These are phyloP conservation scores for Andricus quercusramuli DNA, from an alignment of 2,888 invertebrate genomes.

Conservation along the genomic window DNA sequence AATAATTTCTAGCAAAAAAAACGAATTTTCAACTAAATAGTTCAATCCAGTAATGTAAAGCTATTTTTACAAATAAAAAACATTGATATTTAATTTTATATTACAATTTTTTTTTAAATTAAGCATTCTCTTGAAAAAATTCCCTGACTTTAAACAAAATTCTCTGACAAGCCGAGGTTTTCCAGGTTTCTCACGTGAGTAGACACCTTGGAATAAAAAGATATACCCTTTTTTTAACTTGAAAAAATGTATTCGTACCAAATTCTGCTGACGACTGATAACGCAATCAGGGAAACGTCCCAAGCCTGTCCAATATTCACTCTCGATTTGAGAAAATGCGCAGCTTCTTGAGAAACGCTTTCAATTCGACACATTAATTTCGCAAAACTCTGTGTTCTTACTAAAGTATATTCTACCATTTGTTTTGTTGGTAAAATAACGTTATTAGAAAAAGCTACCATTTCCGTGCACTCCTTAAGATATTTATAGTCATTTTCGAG, in stretches of 20 bases:
- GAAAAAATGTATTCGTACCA: conserved; percentile 73
- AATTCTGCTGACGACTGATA: conserved; percentile 80
- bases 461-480: conserved; percentile 61
- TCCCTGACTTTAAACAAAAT: too few species aligned
- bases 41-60: too few species aligned
- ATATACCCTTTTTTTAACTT: too few species aligned
- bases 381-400: conserved; percentile 81
- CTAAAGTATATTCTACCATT: conserved; percentile 81
- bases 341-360: conserved; percentile 79
- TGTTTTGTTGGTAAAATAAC: conserved; percentile 81
- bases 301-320: conserved; percentile 81
- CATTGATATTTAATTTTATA: too few species aligned
- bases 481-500: conserved; percentile 77
- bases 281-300: conserved; percentile 81
- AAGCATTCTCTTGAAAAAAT: too few species aligned
- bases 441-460: conserved; percentile 63
- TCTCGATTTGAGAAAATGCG: conserved; percentile 80
- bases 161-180: too few species aligned
- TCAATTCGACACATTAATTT: conserved; percentile 81
- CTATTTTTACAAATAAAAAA: too few species aligned
- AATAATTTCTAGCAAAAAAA: too few species aligned
- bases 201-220: too few species aligned
- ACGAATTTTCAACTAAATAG: too few species aligned
- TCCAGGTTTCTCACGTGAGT: too few species aligned
- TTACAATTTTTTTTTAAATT: too few species aligned